A percentile compares a stretch with the other conserved stretches of the same genome.
phyloP scores from a whole-genome alignment of 2,888 invertebrate species.

The Hesperia comma region DNA sequence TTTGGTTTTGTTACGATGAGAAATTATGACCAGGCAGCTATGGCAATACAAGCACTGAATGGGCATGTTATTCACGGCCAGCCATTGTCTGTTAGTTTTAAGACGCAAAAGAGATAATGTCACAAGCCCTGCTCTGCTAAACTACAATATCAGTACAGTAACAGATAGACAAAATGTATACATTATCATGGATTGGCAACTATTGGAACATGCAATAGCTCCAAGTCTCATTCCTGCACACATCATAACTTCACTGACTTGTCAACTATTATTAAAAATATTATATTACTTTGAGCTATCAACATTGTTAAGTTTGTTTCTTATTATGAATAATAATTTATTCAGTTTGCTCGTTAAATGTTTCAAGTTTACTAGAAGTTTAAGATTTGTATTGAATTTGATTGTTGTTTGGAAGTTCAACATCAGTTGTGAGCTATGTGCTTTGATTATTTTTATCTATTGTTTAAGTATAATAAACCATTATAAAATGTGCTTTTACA shows the following conservation, averaged over 20 bases:
- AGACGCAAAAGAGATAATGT: constrained; percentile 84
- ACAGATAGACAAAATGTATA: constrained; percentile 73
- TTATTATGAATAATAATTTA: constrained; percentile 83
- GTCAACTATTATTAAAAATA: constrained; percentile 79
- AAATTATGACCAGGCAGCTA: constrained; percentile 82
- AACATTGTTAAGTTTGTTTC: constrained; percentile 84
- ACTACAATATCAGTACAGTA: constrained; percentile 81
- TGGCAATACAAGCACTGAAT: constrained; percentile 82
- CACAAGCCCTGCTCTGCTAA: constrained; percentile 65
- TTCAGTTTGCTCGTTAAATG: constrained; percentile 84
- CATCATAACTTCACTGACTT: constrained; percentile 68
- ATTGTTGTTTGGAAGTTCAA: constrained; percentile 79
- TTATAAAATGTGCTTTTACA: constrained; percentile 82
- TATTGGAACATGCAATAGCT: constrained; percentile 64
- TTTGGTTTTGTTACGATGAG: constrained; percentile 83
- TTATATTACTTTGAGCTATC: constrained; percentile 83
- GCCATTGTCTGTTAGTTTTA: constrained; percentile 81
- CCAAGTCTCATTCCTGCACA: constrained; percentile 61
- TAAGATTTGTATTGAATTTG: constrained; percentile 81
- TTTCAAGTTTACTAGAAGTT: constrained; percentile 83
- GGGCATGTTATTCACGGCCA: constrained; percentile 78
- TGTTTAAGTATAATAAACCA: constrained; percentile 82
- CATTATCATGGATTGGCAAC: constrained; percentile 73
- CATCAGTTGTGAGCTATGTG: constrained; percentile 79
- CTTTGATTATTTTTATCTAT: constrained; percentile 82